Evolutionary conservation across 1,140 invertebrate genomes (phyloP).

Genomic region (Drosophila ohnishii): DNA sequence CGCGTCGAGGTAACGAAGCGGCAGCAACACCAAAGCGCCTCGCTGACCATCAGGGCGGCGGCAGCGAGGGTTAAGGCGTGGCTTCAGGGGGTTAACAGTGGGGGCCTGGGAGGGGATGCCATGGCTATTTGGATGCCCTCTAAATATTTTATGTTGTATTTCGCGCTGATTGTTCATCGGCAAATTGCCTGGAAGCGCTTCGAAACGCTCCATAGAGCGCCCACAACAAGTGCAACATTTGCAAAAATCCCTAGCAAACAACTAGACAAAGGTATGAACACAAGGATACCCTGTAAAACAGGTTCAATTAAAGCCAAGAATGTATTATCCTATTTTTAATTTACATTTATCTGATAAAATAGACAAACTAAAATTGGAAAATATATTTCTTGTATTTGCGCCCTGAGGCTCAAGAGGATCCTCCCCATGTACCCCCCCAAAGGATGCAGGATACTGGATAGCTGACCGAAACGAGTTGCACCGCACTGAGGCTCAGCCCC

Average conservation of each 20-base stretch:
- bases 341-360: too few relatives aligned
- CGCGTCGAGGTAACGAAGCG: slow-evolving; percentile 74
- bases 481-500: slow-evolving; percentile 19
- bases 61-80: not conserved
- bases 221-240: slow-evolving; percentile 55
- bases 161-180: slow-evolving; percentile 78
- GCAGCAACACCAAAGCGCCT: slow-evolving; percentile 75
- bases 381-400: too few relatives aligned
- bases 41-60: slow-evolving; percentile 29
- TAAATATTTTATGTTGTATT: slow-evolving; percentile 80
- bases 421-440: not conserved
- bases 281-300: slow-evolving; percentile 2
- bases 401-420: not conserved
- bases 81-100: not conserved
- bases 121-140: slow-evolving; percentile 48
- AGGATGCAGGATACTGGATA: slow-evolving; percentile 9
- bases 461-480: slow-evolving; percentile 16
- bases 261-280: rapidly evolving
- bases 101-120: not conserved
- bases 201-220: slow-evolving; percentile 71
- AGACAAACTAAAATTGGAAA: not conserved
- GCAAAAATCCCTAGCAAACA: not conserved
- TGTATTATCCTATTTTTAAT: too few relatives aligned
- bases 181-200: slow-evolving; percentile 81
- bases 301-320: too few relatives aligned